Percentiles rank a stretch among this genome's conserved stretches.
Conservation (phyloP, 2,113 vertebrate genomes). For the Podocnemis expansa region DNA sequence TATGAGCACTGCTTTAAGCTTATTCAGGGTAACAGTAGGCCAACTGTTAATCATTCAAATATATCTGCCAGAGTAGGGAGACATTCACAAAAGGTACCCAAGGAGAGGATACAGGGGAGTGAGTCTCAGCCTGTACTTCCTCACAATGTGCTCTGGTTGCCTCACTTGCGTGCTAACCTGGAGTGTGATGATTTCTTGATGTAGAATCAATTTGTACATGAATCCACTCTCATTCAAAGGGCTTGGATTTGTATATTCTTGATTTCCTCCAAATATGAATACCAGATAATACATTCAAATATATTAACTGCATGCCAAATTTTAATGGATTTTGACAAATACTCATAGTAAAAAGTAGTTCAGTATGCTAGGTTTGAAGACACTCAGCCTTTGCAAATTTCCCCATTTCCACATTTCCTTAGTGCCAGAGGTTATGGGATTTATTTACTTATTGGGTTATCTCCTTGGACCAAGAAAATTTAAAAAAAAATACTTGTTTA, state of each 20-base stretch:
- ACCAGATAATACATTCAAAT: constrained; percentile 71
- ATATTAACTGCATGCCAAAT: constrained; percentile 63
- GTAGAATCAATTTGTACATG: constrained; percentile 64
- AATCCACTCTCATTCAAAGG: constrained; percentile 37
- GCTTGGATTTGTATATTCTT: constrained; percentile 59
- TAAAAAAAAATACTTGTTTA: background rate
- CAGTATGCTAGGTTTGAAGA: constrained; percentile 67
- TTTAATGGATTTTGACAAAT: constrained; percentile 64
- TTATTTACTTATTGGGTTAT: no score
- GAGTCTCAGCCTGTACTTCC: background rate
- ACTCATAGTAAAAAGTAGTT: constrained; percentile 65
- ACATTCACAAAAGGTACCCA: constrained; percentile 58
- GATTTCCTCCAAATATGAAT: constrained; percentile 68
- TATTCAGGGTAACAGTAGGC: background rate
- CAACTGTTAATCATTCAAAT: constrained; percentile 44
- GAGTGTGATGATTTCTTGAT: constrained; percentile 48
- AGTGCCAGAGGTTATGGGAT: background rate
- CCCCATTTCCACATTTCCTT: constrained; percentile 40
- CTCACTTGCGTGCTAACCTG: constrained; percentile 9
- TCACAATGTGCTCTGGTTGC: background rate
- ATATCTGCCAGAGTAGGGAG: constrained; percentile 47
- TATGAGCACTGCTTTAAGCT: constrained; percentile 38
- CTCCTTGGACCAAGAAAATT: no score
- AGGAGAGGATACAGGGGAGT: constrained; percentile 15
- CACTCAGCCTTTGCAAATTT: constrained; percentile 35